phyloP scores from a whole-genome alignment of 2,797 vertebrate species.

The Sebastes elongatus region DNA sequence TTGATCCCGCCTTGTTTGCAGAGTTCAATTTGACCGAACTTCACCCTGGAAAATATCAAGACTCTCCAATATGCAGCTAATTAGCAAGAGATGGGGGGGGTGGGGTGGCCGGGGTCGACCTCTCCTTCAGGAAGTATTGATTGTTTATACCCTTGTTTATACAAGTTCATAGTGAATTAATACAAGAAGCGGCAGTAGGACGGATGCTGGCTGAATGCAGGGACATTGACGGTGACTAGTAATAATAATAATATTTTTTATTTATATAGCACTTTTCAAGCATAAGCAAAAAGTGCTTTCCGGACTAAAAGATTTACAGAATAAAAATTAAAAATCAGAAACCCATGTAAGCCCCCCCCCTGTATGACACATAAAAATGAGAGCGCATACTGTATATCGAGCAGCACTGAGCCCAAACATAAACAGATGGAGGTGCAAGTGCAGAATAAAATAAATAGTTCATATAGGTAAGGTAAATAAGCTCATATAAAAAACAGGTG shows the following conservation, averaged over 20 bases:
- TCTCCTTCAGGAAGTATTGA: conserved; percentile 59
- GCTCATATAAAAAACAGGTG: no score
- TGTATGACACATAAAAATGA: no score
- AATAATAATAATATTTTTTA: neutral
- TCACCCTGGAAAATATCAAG: conserved; percentile 30
- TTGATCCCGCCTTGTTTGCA: conserved; percentile 4
- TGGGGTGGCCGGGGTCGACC: conserved; percentile 7
- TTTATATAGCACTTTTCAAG: no score
- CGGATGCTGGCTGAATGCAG: neutral
- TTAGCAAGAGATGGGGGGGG: conserved; percentile 4
- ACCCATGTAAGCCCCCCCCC: no score
- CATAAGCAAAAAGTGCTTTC: no score
- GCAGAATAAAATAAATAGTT: neutral
- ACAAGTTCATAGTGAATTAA: conserved; percentile 49
- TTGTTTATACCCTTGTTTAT: conserved; percentile 45
- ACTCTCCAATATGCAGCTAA: conserved; percentile 22
- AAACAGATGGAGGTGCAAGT: no score
- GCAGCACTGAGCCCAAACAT: no score
- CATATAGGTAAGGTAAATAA: no score
- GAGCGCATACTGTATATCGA: no score
- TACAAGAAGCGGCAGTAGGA: conserved; percentile 7
- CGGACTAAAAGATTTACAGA: no score
- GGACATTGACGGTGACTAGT: neutral
- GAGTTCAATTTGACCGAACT: conserved; percentile 10
- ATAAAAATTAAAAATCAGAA: no score